Base-by-base conservation (phyloP, 2,888 invertebrate species). In the Calameuta idolon region DNA sequence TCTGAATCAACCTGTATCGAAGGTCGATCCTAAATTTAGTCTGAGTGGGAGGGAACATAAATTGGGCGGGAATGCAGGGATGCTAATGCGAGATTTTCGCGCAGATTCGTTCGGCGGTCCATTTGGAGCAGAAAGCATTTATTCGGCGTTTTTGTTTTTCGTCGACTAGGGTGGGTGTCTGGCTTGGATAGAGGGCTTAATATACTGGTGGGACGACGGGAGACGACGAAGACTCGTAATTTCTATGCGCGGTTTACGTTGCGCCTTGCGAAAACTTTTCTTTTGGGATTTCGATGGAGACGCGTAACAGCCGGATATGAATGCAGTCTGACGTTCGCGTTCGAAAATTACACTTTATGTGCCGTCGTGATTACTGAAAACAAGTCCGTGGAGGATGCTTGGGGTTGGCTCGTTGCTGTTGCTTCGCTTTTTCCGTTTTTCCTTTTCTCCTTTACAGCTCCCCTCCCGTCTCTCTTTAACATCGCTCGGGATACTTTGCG, bases 1-100 rank as follows among this genome's bases (percentile, higher is more conserved):
- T 55, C 23, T 55, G 15, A 23, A 23, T 1, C 55, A 55, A 9
- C 55, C 23, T 55, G 55, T 55, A 55, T 23, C 1, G 55, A 55
- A 55, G 55, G 55, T 55, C 23, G 5, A 55, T 5, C 15, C 23
- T 55, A 23, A 55, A 2, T 55, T 55, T 55, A 55, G 2, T 23
- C 23, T 23, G 9, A 75, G 79, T 82, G 80, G 84, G 80, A 79
- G 79, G 83, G 76, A 86, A 86, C 86, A 83, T 83, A 83, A 81
- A 86, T 84, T 83, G 82, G 86, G 86, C 82, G 86, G 86, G 80
- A 77, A 79, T 75, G 73, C 78, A 55, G 80, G 85, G 83, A 86
- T 86, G 84, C 85, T 86, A 85, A 86, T 86, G 83, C 84, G 82
- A 85, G 83, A 85, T 86, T 84, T 86, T 82, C 81, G 75, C 82